A percentile compares a stretch with the other conserved stretches of the same genome.
phyloP scores from a whole-genome alignment of 1,140 invertebrate species.

The Telenomus remus region DNA sequence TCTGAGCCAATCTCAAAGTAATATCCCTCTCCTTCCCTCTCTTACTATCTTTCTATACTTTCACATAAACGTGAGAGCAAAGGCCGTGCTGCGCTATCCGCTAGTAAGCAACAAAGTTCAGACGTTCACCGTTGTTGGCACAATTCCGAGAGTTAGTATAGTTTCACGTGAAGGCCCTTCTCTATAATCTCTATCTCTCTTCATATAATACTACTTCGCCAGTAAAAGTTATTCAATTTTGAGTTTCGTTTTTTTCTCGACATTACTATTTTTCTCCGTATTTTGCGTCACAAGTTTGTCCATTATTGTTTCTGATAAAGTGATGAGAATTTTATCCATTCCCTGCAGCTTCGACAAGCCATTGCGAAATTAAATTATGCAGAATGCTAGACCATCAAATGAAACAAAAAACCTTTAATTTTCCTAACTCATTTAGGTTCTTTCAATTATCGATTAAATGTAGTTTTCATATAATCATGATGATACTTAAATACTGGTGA shows the following conservation, averaged over 20 bases:
- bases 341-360: constrained; percentile 2
- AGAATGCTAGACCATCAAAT: constrained; percentile 41
- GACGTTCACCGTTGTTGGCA: constrained; percentile 61
- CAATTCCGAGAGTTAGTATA: constrained; percentile 58
- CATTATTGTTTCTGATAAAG: constrained; percentile 6
- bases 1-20: constrained; percentile 45
- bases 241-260: constrained; percentile 15
- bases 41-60: constrained; percentile 59
- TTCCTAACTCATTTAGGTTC: no score
- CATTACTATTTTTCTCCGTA: neutral
- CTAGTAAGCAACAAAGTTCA: constrained; percentile 59
- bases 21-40: constrained; percentile 45
- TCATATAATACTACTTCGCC: constrained; percentile 49
- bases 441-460: no score
- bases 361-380: constrained; percentile 35
- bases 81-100: constrained; percentile 58
- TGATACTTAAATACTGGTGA: no score
- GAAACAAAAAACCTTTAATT: no score
- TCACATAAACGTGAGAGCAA: constrained; percentile 61
- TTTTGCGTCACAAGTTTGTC: neutral
- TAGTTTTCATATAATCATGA: no score
- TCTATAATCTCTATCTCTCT: constrained; percentile 55
- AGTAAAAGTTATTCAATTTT: constrained; percentile 57
- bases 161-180: constrained; percentile 60
- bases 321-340: no score